Base-by-base conservation (phyloP, 2,888 invertebrate genomes). In the Plagodis dolabraria region DNA sequence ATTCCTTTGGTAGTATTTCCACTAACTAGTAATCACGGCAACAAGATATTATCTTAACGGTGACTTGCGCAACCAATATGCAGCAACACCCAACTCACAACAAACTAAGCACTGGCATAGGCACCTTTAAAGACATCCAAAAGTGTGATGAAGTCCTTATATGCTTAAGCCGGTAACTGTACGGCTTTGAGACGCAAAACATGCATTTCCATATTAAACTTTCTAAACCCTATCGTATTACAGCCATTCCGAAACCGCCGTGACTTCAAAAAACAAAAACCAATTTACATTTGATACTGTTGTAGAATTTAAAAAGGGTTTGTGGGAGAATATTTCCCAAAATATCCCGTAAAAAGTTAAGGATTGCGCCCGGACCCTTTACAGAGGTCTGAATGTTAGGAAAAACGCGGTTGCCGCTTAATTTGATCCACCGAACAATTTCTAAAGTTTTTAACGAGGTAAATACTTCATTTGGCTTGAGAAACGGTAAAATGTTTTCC, bases 361-460 rank as follows among this genome's bases (percentile, higher is more conserved):
- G 44, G 7, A n/a, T 40, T 33, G 43, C 5, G 40, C 40, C 40
- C 40, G 10, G 10, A 10, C 40, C 12, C 42, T 10, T 46, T 7
- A 58, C 53, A 59, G 50, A 59, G 53, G 58, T 59, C 47, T 10
- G 33, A 45, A 10, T 34, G 38, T 53, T 33, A 22, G 34, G 12
- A 46, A 51, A 58, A 53, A 58, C 33, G 44, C 34, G 46, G 53
- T 45, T 33, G 45, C 7, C 43, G 54, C 47, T 54, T 47, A 51
- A 59, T 54, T 59, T 59, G 59, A 54, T 50, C 50, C 50, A 35
- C 9, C 9, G n/a, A 51, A 54, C 54, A 59, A 54, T 59, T 54
- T 43, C 12, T 33, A 33, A 59, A 59, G 54, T 59, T 59, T 49
- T 36, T 54, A 59, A 59, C 50, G 59, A 59, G 59, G 47, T 47